Base-by-base conservation (phyloP, 1,140 invertebrate genomes). In the Dolichoris vasculosae region DNA sequence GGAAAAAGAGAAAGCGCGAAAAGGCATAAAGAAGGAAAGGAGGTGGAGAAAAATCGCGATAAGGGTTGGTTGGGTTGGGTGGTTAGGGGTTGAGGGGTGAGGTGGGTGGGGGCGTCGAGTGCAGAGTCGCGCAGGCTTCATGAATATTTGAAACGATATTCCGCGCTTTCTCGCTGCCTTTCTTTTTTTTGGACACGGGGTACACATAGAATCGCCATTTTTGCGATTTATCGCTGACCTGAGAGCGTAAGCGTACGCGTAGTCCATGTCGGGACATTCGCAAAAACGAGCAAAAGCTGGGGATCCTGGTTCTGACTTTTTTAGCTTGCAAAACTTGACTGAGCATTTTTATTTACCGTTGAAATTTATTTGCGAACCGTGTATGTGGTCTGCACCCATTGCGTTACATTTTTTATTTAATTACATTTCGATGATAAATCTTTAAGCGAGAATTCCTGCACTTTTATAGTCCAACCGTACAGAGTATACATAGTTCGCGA, bases 61-160 rank as follows among this genome's bases (percentile, higher is more conserved):
- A 59, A 8, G 38, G 20, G 13, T 9, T 63, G 59, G 23, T 17
- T 15, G 23, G 23, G 59, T 11, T 9, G 6, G 11, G 6, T 63
- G 59, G 59, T 63, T 4, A 26, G 11, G 6, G 59, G 59, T 9
- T 17, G 46, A 46, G 63, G 38, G 17, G 82, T 84, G 84, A 78
- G 87, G 85, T 77, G 51, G 32, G 51, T 81, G 83, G 78, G 73
- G 63, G 67, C 84, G 78, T 81, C 30, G 82, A 84, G 88, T 79
- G 26, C 76, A 71, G 80, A 69, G 59, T 83, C 67, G 51, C 46
- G 35, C 32, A 55, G 73, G 71, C 81, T 87, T 76, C 75, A 87
- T 87, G 83, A 87, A 87, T 87, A 87, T 87, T 87, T 83, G 83
- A 85, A 64, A 80, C 75, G 79, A 71, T 82, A 85, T 86, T 86